Percentiles rank a stretch among this genome's conserved stretches.
Conservation (phyloP, 1,140 invertebrate genomes). For the Leptopilina boulardi region DNA sequence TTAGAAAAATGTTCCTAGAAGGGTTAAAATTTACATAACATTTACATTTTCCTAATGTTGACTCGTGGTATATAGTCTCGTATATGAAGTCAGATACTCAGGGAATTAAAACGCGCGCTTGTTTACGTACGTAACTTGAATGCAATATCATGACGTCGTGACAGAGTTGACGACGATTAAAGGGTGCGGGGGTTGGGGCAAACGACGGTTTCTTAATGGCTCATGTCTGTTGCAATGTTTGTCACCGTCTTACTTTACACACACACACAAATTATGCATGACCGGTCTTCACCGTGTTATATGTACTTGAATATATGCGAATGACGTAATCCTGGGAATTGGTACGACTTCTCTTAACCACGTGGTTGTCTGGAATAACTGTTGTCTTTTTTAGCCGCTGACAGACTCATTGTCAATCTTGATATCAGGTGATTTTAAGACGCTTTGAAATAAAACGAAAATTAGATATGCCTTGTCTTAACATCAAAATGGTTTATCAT, state of each 20-base stretch:
- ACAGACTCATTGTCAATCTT: neutral
- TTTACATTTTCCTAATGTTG: neutral
- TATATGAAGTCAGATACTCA: neutral
- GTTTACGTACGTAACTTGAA: slow-evolving; percentile 20
- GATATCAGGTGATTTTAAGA: slow-evolving; percentile 21
- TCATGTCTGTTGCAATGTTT: slow-evolving; percentile 48
- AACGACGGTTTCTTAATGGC: slow-evolving; percentile 46
- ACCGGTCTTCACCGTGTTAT: slow-evolving; percentile 46
- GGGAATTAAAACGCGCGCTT: slow-evolving; percentile 3
- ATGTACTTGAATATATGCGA: slow-evolving; percentile 48
- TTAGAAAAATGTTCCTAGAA: neutral
- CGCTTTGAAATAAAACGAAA: too few species aligned
- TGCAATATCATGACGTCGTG: slow-evolving; percentile 22
- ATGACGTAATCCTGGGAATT: slow-evolving; percentile 46
- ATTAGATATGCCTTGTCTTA: too few species aligned
- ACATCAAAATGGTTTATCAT: too few species aligned
- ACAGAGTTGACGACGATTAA: neutral
- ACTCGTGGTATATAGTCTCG: neutral
- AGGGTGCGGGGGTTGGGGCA: slow-evolving; percentile 3
- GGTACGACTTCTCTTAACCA: slow-evolving; percentile 35
- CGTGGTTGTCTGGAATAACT: slow-evolving; percentile 43
- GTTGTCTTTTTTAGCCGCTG: slow-evolving; percentile 41
- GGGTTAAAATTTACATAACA: neutral
- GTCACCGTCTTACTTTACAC: slow-evolving; percentile 41
- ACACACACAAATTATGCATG: slow-evolving; percentile 49